Evolutionary conservation across 2,797 vertebrate species (phyloP).

Genomic region (Sus cebifrons): DNA sequence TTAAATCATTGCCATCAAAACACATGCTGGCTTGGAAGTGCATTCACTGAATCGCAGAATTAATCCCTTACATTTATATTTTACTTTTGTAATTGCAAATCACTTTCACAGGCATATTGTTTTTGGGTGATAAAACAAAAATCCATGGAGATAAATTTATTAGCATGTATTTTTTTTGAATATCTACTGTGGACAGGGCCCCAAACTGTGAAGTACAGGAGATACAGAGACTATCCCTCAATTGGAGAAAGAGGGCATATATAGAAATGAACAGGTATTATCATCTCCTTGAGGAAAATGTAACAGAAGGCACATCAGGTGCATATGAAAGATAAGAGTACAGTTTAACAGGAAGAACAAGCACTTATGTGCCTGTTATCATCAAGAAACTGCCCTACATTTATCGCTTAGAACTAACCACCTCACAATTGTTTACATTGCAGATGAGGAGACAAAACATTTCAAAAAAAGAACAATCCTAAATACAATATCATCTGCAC

Average conservation of each 20-base stretch:
- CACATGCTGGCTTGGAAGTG: not conserved
- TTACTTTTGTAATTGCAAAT: slow-evolving; percentile 55
- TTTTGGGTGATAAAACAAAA: slow-evolving; percentile 58
- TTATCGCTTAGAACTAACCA: slow-evolving; percentile 26
- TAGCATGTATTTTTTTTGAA: slow-evolving; percentile 61
- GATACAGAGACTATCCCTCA: not conserved
- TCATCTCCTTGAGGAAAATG: not conserved
- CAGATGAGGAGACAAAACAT: slow-evolving; percentile 28
- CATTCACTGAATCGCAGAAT: slow-evolving; percentile 60
- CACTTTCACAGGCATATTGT: slow-evolving; percentile 17
- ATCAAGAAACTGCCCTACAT: slow-evolving; percentile 2
- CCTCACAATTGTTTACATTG: not conserved
- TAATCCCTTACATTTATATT: slow-evolving; percentile 66
- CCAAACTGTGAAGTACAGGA: not conserved
- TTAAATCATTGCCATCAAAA: slow-evolving; percentile 78
- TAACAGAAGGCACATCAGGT: slow-evolving; percentile 7
- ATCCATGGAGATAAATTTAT: slow-evolving; percentile 15
- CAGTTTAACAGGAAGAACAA: slow-evolving; percentile 14
- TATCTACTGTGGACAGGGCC: not conserved
- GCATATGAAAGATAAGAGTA: slow-evolving; percentile 33
- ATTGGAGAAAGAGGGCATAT: not conserved
- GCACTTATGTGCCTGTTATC: not conserved
- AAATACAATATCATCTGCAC: not conserved
- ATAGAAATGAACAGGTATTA: not conserved
- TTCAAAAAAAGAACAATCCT: slow-evolving; percentile 30